Conservation (phyloP, 2,113 vertebrate genomes). For the Ptyas mucosa region DNA sequence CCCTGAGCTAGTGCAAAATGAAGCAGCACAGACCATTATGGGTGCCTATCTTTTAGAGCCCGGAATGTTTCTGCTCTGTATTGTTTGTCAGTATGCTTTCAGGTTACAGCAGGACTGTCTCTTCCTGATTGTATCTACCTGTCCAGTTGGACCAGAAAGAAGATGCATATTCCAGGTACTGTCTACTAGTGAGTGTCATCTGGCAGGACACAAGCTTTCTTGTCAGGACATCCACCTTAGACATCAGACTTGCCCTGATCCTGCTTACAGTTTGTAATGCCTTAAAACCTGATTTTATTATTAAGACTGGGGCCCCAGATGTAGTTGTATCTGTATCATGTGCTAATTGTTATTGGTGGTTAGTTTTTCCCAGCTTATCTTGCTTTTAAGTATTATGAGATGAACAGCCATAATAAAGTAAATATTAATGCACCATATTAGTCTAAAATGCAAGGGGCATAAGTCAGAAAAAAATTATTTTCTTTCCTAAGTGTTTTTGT, state of each 20-base stretch:
- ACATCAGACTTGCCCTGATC: background rate
- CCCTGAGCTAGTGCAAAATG: background rate
- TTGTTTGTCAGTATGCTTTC: background rate
- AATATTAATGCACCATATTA: background rate
- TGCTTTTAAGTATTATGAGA: background rate
- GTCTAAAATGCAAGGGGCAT: background rate
- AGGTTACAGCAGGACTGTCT: background rate
- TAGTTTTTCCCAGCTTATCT: background rate
- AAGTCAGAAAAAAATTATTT: background rate
- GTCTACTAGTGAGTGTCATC: background rate
- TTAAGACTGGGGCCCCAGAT: background rate
- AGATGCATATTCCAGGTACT: background rate
- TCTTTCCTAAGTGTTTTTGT: background rate
- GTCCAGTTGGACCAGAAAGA: background rate
- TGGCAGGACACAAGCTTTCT: background rate
- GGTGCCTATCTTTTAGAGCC: background rate
- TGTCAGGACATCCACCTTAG: background rate
- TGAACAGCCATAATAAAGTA: background rate
- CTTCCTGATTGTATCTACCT: background rate
- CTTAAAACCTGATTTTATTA: background rate
- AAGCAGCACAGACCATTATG: background rate
- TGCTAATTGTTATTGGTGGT: background rate
- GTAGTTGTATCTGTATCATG: background rate
- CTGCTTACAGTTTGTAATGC: background rate
- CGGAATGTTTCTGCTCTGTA: background rate